Percentiles rank a stretch among this genome's conserved stretches.
phyloP scores from a whole-genome alignment of 2,888 invertebrate species.

The Timandra comae region DNA sequence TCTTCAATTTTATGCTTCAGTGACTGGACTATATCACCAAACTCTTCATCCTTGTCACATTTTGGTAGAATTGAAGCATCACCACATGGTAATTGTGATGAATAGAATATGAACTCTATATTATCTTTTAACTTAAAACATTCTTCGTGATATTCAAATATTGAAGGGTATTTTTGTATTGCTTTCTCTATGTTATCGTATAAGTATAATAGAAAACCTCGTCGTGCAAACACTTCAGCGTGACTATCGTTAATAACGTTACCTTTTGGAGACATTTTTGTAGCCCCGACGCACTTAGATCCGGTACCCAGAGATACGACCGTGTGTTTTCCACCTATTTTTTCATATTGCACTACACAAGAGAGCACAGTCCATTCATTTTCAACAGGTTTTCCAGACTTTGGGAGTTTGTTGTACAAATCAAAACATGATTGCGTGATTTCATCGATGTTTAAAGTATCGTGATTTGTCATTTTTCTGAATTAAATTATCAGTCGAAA shows the following conservation, averaged over 20 bases:
- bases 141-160: conserved; percentile 39
- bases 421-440: conserved; percentile 78
- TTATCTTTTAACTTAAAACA: conserved; percentile 71
- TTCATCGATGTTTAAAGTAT: conserved; percentile 47
- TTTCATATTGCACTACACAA: conserved; percentile 79
- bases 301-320: conserved; percentile 93
- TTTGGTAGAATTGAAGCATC: conserved; percentile 92
- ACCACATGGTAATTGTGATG: conserved; percentile 93
- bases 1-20: conserved; percentile 36
- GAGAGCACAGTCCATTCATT: conserved; percentile 91
- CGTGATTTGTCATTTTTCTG: conserved; percentile 28
- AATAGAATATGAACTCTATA: conserved; percentile 87
- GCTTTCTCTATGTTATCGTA: conserved; percentile 77
- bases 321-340: conserved; percentile 41
- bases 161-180: conserved; percentile 40
- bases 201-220: conserved; percentile 87
- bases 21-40: conserved; percentile 42
- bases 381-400: conserved; percentile 86
- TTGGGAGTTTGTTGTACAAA: conserved; percentile 79
- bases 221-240: conserved; percentile 91
- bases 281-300: conserved; percentile 91
- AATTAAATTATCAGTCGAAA: too few species aligned
- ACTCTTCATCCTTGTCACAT: conserved; percentile 35
- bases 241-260: conserved; percentile 92
- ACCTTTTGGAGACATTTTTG: conserved; percentile 80